Percentiles rank a stretch among this genome's conserved stretches.
Evolutionary conservation across 2,888 invertebrate species (phyloP).

Genomic region (Elegia similella): DNA sequence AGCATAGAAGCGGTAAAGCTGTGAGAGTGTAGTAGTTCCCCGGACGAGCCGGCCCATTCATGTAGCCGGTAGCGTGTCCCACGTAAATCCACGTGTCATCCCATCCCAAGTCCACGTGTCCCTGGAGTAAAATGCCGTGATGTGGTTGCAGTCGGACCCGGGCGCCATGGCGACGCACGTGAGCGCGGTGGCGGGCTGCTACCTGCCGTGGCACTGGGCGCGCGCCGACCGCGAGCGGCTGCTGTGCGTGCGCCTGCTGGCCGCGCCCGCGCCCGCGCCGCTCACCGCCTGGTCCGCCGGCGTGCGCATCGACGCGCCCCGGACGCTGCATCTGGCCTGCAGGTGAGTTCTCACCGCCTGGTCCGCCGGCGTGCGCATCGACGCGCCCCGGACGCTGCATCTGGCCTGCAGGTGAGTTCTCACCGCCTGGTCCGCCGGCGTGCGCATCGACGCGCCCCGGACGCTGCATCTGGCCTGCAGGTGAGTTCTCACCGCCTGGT

Average conservation of each 20-base stretch:
- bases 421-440: slow-evolving; percentile 95
- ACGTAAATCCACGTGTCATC: no score
- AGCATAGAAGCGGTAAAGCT: no score
- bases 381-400: slow-evolving; percentile 91
- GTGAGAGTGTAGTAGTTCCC: no score
- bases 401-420: slow-evolving; percentile 88
- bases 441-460: slow-evolving; percentile 91
- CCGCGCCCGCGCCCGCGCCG: slow-evolving; percentile 83
- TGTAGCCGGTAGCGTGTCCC: no score
- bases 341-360: slow-evolving; percentile 87
- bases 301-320: slow-evolving; percentile 90
- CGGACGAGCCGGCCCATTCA: no score
- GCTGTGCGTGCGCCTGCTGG: slow-evolving; percentile 91
- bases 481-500: slow-evolving; percentile 89
- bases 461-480: slow-evolving; percentile 94
- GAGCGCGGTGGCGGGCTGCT: slow-evolving; percentile 92
- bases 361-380: slow-evolving; percentile 96
- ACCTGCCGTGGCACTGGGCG: slow-evolving; percentile 98
- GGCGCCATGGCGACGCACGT: slow-evolving; percentile 87
- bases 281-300: slow-evolving; percentile 95
- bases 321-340: slow-evolving; percentile 94
- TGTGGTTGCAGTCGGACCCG: slow-evolving; percentile 80
- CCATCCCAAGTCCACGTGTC: no score
- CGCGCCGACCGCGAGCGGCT: slow-evolving; percentile 93
- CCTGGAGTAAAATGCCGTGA: no score